Conservation (phyloP, 2,113 vertebrate species). For the Turdus rufiventris region DNA sequence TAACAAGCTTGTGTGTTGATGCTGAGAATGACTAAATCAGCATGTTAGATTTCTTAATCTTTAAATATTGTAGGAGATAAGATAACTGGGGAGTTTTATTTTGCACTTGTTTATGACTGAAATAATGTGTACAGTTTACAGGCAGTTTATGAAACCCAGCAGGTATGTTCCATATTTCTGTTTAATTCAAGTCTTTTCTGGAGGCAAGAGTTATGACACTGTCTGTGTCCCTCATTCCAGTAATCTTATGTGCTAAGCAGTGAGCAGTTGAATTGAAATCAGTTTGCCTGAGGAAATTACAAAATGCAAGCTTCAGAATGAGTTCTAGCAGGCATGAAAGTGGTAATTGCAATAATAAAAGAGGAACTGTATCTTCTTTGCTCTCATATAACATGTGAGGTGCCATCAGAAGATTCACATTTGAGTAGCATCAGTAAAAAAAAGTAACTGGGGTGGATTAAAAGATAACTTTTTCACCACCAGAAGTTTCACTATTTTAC, state of each 20-base stretch:
- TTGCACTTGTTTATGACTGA: neutral
- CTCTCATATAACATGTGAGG: neutral
- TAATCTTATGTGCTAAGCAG: neutral
- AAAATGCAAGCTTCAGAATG: neutral
- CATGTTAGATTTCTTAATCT: neutral
- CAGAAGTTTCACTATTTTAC: neutral
- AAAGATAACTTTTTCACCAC: neutral
- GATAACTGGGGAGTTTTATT: neutral
- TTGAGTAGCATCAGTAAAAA: neutral
- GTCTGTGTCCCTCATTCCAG: neutral
- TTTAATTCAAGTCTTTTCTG: neutral
- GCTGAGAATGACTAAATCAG: neutral
- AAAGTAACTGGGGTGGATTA: neutral
- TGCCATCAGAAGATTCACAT: neutral
- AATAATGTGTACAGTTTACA: rapidly evolving
- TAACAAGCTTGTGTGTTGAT: neutral
- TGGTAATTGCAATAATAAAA: neutral
- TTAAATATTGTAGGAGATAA: neutral
- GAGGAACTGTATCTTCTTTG: neutral
- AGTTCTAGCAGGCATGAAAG: neutral
- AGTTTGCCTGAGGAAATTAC: neutral
- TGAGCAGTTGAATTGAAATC: neutral
- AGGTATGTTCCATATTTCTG: neutral
- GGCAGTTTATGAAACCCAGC: neutral
- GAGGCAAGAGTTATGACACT: neutral